Conservation (phyloP, 2,113 vertebrate genomes). For the Lophura nycthemera region DNA sequence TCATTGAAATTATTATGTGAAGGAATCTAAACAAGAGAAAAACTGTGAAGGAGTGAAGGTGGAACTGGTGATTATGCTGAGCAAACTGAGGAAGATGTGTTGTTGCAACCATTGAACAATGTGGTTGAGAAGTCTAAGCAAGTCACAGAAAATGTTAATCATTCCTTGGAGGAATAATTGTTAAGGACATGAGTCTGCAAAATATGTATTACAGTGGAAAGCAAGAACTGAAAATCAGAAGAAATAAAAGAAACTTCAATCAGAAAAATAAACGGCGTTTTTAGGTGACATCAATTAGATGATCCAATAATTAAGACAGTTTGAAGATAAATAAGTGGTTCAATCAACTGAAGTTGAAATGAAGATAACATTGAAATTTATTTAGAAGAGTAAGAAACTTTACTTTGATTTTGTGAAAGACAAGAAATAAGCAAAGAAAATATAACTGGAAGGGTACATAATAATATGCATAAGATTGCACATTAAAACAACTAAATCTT, state of each 20-base stretch:
- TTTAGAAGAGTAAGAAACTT: neutral
- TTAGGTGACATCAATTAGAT: neutral
- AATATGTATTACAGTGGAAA: neutral
- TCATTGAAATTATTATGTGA: neutral
- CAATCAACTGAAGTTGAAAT: neutral
- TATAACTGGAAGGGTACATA: neutral
- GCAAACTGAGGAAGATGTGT: neutral
- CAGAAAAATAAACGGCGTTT: neutral
- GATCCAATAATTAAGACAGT: neutral
- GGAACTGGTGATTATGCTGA: neutral
- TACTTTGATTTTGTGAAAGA: neutral
- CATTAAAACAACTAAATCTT: neutral
- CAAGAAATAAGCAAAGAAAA: neutral
- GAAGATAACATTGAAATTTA: neutral
- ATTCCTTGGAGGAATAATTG: neutral
- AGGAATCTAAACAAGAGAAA: neutral
- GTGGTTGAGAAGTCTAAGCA: neutral
- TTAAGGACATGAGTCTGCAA: neutral
- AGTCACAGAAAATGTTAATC: neutral
- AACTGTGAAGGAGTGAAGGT: neutral
- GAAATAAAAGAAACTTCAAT: neutral
- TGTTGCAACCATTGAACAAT: neutral
- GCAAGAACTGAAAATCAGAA: neutral
- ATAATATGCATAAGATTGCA: neutral
- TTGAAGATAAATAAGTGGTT: neutral